These are phyloP conservation scores for Corynorhinus townsendii DNA, from an alignment of 2,113 vertebrate species.

Conservation along the genomic window DNA sequence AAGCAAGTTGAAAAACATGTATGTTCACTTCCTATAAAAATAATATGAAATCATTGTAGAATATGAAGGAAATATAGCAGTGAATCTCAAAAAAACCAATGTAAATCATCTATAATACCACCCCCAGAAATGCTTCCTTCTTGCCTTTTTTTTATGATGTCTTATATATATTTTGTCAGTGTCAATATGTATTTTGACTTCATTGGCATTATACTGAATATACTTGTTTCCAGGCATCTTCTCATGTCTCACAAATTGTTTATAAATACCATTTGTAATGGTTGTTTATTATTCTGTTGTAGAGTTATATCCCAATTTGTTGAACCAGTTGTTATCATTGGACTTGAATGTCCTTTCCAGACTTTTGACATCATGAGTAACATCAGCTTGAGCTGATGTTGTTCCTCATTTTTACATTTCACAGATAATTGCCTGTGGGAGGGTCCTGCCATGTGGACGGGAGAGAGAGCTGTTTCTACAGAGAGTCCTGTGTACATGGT, in stretches of 20 bases:
- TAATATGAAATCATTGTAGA: not conserved
- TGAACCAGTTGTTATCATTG: not conserved
- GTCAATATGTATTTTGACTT: not conserved
- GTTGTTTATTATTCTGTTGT: not conserved
- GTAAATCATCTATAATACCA: not conserved
- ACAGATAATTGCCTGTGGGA: not conserved
- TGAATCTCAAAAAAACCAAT: not conserved
- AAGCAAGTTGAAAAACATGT: not conserved
- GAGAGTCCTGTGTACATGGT: not conserved
- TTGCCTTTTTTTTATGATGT: not conserved
- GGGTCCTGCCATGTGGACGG: not conserved
- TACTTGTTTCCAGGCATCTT: not conserved
- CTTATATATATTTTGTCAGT: not conserved
- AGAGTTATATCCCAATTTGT: not conserved
- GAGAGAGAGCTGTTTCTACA: not conserved
- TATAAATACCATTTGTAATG: conserved; percentile 11
- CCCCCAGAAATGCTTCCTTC: not conserved
- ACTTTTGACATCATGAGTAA: not conserved
- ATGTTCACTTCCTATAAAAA: conserved; percentile 5
- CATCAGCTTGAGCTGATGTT: not conserved
- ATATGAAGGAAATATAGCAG: not conserved
- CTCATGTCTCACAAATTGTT: not conserved
- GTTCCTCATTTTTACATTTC: not conserved
- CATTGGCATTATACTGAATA: not conserved
- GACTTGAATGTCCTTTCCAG: not conserved